Base-by-base conservation (phyloP, 1,140 invertebrate species). In the Drosophila kikkawai region DNA sequence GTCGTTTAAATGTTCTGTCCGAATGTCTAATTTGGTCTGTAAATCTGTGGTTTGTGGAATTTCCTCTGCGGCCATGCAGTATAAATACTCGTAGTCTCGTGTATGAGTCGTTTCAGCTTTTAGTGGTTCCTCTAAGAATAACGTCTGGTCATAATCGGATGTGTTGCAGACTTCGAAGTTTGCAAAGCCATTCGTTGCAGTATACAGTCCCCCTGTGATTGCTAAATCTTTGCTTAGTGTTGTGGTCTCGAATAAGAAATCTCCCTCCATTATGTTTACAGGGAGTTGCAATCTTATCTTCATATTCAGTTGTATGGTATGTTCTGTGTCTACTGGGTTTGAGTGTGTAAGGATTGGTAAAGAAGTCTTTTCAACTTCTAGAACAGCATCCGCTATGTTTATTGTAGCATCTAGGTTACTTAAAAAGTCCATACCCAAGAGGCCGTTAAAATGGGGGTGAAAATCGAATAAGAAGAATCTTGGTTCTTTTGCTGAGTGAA, bases 11-110 rank as follows among this genome's bases (percentile, higher is more conserved):
- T 34, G 32, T 44, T 37, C 53, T 8, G 37, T 71, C 47, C 64
- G 41, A 50, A 71, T 69, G 44, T 61, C 37, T 56, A 69, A 55
- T 61, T 58, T 26, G 7, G 41, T 5, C 29, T 45, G 57, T 32
- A 7, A 8, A 9, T 34, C 32, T 34, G 8, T 34, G 32, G 32
- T 1, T 34, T 34, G 32, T 34, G 32, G 32, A 34, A 34, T 7
- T 34, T 26, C 26, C 26, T 26, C 26, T 26, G 26, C 26, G 26
- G 26, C 26, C 4, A 26, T 26, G 26, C 57, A 26, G 26, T 26
- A 15, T 7, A 60, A 36, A 3, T 47, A 47, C 12, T 36, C 42
- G 17, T 47, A 60, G 7, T 60, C 29, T 29, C 26, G 26, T 26
- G 6, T 26, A 26, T 26, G 26, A 26, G 26, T 26, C 26, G 6